Percentiles rank a stretch among this genome's conserved stretches.
phyloP scores from a whole-genome alignment of 2,113 vertebrate species.

The Campylomormyrus numenius region DNA sequence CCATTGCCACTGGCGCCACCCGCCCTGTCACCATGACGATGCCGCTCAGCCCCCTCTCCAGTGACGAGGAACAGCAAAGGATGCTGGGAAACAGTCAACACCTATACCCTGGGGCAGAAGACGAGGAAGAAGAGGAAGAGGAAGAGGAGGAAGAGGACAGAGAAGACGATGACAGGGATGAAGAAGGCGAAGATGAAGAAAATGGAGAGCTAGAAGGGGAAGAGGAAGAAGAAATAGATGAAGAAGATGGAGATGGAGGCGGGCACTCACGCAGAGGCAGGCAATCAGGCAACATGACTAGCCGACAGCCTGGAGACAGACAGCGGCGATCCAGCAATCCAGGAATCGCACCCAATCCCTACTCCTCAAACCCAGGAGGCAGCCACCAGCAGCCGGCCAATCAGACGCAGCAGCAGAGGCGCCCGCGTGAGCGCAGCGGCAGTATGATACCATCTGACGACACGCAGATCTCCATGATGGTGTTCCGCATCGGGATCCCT shows the following conservation, averaged over 20 bases:
- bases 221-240: conserved; percentile 49
- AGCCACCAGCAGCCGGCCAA: conserved; percentile 56
- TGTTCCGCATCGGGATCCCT: conserved; percentile 87
- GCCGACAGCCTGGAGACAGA: conserved; percentile 44
- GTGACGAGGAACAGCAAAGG: conserved; percentile 83
- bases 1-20: conserved; percentile 59
- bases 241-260: conserved; percentile 49
- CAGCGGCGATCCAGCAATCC: conserved; percentile 50
- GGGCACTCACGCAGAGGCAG: conserved; percentile 46
- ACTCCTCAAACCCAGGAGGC: conserved; percentile 59
- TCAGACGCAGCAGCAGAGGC: conserved; percentile 57
- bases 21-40: conserved; percentile 77
- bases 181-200: conserved; percentile 56
- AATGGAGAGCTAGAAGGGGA: conserved; percentile 58
- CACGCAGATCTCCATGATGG: conserved; percentile 83
- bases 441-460: conserved; percentile 66
- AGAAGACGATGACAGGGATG: conserved; percentile 56
- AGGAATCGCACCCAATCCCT: conserved; percentile 56
- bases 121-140: conserved; percentile 77
- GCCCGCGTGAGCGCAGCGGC: conserved; percentile 68
- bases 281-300: conserved; percentile 47
- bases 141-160: conserved; percentile 77
- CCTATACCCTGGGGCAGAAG: conserved; percentile 66
- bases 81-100: conserved; percentile 69
- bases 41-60: conserved; percentile 84